These are phyloP conservation scores for Gortyna flavago DNA, from an alignment of 2,888 invertebrate species.

Conservation along the genomic window DNA sequence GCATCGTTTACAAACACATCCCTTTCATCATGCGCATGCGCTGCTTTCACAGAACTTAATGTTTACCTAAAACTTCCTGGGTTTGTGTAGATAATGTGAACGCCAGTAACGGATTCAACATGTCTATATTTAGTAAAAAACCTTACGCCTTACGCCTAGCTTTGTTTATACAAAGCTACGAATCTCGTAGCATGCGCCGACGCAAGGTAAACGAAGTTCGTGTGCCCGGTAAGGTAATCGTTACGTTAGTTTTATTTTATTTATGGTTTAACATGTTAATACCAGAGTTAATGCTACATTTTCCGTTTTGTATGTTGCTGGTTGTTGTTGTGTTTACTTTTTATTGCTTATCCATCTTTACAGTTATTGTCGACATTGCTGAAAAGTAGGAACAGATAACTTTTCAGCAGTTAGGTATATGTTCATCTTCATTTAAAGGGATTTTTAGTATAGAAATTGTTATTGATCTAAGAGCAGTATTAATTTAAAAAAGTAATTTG, in stretches of 20 bases:
- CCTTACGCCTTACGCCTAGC: slow-evolving; percentile 49
- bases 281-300: not conserved
- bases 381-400: not conserved
- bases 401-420: not conserved
- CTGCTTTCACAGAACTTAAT: slow-evolving; percentile 77
- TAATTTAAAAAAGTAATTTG: not conserved
- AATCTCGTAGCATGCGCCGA: slow-evolving; percentile 25
- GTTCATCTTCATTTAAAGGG: too few species aligned
- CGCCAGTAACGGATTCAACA: slow-evolving; percentile 53
- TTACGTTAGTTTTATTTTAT: slow-evolving; percentile 33
- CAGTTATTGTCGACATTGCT: not conserved
- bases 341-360: too few species aligned
- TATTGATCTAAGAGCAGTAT: not conserved
- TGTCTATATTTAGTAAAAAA: slow-evolving; percentile 68
- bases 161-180: slow-evolving; percentile 56
- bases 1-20: slow-evolving; percentile 71
- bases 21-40: slow-evolving; percentile 71
- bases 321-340: not conserved
- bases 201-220: slow-evolving; percentile 41
- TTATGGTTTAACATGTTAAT: slow-evolving; percentile 30
- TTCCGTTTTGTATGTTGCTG: not conserved
- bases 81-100: slow-evolving; percentile 68
- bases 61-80: slow-evolving; percentile 80
- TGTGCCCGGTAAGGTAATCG: slow-evolving; percentile 31
- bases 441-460: not conserved